A percentile compares a stretch with the other conserved stretches of the same genome.
These are phyloP conservation scores for Chymomyza procnemis DNA, from an alignment of 2,888 invertebrate genomes.

Conservation along the genomic window DNA sequence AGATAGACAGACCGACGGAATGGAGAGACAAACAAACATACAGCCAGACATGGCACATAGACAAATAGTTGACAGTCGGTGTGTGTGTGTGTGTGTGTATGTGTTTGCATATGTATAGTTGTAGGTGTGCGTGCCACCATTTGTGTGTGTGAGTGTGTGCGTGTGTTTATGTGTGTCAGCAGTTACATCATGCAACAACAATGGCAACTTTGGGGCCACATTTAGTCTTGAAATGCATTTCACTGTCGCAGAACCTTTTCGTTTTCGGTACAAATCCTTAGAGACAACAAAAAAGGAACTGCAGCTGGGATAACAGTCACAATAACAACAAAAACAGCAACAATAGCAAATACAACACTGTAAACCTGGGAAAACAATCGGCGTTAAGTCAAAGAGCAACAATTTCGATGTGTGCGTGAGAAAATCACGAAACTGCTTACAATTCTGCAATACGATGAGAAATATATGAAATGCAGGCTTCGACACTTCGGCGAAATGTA, in stretches of 20 bases:
- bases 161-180: neutral
- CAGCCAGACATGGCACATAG: conserved; percentile 10
- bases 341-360: neutral
- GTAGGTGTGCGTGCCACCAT: no score
- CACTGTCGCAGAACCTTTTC: conserved; percentile 50
- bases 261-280: conserved; percentile 54
- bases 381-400: neutral
- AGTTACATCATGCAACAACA: conserved; percentile 23
- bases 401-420: neutral
- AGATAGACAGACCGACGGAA: conserved; percentile 2
- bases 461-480: no score
- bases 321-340: conserved; percentile 4
- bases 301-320: conserved; percentile 2
- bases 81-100: conserved; percentile 15
- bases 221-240: conserved; percentile 63
- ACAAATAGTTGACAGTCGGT: neutral
- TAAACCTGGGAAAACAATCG: neutral
- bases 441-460: no score
- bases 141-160: conserved; percentile 15
- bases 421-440: neutral
- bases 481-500: no score
- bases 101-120: neutral
- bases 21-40: neutral
- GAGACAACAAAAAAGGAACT: conserved; percentile 33
- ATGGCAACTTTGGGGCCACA: conserved; percentile 28